Conservation (phyloP, 2,797 vertebrate genomes). For the Sebastolobus altivelis region DNA sequence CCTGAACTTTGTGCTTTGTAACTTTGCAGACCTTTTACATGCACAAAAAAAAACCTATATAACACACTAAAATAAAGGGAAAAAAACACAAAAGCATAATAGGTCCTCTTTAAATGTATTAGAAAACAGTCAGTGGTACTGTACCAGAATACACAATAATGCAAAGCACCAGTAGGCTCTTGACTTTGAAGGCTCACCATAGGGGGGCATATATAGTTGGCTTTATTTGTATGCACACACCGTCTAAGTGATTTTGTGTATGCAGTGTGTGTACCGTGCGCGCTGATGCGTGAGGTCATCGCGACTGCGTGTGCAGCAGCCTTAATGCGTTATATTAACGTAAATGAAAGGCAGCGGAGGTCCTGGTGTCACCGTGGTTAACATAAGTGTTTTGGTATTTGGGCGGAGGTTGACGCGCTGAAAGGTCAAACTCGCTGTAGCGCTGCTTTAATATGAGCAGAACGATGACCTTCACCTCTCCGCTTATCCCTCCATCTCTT, state of each 20-base stretch:
- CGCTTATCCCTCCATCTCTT: slow-evolving; percentile 20
- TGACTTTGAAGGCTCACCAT: neutral
- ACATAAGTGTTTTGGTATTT: slow-evolving; percentile 63
- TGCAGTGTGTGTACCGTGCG: slow-evolving; percentile 12
- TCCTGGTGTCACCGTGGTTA: slow-evolving; percentile 58
- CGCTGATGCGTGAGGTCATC: slow-evolving; percentile 11
- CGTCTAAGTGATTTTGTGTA: slow-evolving; percentile 17
- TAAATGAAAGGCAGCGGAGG: slow-evolving; percentile 34
- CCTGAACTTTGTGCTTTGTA: too few relatives aligned
- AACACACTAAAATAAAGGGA: too few relatives aligned
- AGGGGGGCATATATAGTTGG: neutral
- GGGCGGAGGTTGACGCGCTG: slow-evolving; percentile 39
- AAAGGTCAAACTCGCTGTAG: slow-evolving; percentile 65
- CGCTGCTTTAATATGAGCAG: slow-evolving; percentile 39
- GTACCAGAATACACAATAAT: neutral
- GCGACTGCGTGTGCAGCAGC: slow-evolving; percentile 14
- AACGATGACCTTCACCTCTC: slow-evolving; percentile 44
- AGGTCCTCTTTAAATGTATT: neutral
- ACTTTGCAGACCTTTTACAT: too few relatives aligned
- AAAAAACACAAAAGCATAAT: too few relatives aligned
- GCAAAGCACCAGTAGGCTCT: neutral
- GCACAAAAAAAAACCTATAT: too few relatives aligned
- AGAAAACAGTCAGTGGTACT: neutral
- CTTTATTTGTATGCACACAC: slow-evolving; percentile 10
- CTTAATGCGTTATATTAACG: slow-evolving; percentile 51